A percentile compares a stretch with the other conserved stretches of the same genome.
Evolutionary conservation across 2,888 invertebrate species (phyloP).

Genomic region (Cerceris ruficornis): DNA sequence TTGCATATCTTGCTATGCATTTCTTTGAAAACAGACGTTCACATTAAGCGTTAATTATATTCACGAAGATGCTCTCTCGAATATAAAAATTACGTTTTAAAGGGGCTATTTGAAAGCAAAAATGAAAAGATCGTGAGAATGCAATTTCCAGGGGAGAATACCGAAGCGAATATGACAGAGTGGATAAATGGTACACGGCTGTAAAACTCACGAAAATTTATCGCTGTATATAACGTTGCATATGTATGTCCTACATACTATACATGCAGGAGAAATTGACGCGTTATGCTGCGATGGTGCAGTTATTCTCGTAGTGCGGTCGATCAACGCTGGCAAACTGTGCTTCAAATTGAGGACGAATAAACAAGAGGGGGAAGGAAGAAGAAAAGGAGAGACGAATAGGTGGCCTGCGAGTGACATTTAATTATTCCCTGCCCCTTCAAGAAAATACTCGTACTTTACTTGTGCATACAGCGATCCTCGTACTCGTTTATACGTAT

Average conservation of each 20-base stretch:
- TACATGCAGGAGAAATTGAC: neutral
- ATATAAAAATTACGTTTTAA: too few relatives aligned
- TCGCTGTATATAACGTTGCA: conserved; percentile 24
- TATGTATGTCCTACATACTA: neutral
- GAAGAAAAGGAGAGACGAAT: neutral
- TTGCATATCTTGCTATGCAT: too few relatives aligned
- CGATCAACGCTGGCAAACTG: neutral
- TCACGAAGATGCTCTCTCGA: too few relatives aligned
- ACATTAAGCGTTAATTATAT: too few relatives aligned
- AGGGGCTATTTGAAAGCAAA: too few relatives aligned
- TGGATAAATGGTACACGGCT: neutral
- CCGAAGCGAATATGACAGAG: neutral
- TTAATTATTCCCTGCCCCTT: conserved; percentile 75
- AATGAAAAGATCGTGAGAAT: neutral
- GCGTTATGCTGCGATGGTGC: neutral
- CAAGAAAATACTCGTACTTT: conserved; percentile 11
- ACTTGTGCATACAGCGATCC: too few relatives aligned
- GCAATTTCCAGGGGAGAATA: neutral
- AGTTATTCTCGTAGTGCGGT: too few relatives aligned
- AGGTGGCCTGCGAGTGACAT: conserved; percentile 70
- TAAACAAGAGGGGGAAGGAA: conserved; percentile 18
- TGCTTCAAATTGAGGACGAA: conserved; percentile 19
- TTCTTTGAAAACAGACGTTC: too few relatives aligned
- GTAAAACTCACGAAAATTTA: conserved; percentile 15
- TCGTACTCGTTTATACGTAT: too few relatives aligned